Evolutionary conservation across 2,888 invertebrate species (phyloP).

Genomic region (Clitarchus hookeri): DNA sequence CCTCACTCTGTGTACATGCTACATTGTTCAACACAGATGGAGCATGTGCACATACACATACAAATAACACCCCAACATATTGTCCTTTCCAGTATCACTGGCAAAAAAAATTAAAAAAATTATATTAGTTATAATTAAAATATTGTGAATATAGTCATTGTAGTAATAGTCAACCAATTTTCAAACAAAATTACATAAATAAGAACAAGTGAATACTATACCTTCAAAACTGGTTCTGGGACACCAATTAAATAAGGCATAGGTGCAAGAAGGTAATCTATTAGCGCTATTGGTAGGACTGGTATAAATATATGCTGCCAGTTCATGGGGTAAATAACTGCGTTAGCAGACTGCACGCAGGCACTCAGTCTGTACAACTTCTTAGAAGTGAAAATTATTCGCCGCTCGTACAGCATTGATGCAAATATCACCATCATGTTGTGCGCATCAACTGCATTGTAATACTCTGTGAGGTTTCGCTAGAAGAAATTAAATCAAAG

Average conservation of each 20-base stretch:
- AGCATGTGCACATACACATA: too few relatives aligned
- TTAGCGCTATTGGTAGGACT: conserved; percentile 84
- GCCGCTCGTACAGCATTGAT: conserved; percentile 90
- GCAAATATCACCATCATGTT: conserved; percentile 97
- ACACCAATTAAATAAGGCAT: conserved; percentile 99
- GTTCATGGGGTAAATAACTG: conserved; percentile 95
- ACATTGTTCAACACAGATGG: too few relatives aligned
- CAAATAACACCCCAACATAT: too few relatives aligned
- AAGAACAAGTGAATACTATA: conserved; percentile 52
- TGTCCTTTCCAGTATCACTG: neutral
- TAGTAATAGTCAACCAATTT: neutral
- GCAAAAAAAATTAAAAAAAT: neutral
- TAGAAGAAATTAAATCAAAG: conserved; percentile 55
- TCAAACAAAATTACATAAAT: conserved; percentile 29
- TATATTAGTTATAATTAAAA: neutral
- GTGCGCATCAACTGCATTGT: conserved; percentile 91
- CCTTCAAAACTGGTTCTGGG: conserved; percentile 81
- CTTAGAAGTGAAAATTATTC: conserved; percentile 90
- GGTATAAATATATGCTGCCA: conserved; percentile 99
- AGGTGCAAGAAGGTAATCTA: conserved; percentile 90
- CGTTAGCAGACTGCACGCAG: conserved; percentile 91
- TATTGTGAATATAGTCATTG: neutral
- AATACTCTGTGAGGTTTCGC: conserved; percentile 97
- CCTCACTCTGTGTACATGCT: too few relatives aligned
- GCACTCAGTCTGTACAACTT: conserved; percentile 89